These are phyloP conservation scores for Enteromius unitaeniatus DNA, from an alignment of 2,797 vertebrate genomes.

Conservation along the genomic window DNA sequence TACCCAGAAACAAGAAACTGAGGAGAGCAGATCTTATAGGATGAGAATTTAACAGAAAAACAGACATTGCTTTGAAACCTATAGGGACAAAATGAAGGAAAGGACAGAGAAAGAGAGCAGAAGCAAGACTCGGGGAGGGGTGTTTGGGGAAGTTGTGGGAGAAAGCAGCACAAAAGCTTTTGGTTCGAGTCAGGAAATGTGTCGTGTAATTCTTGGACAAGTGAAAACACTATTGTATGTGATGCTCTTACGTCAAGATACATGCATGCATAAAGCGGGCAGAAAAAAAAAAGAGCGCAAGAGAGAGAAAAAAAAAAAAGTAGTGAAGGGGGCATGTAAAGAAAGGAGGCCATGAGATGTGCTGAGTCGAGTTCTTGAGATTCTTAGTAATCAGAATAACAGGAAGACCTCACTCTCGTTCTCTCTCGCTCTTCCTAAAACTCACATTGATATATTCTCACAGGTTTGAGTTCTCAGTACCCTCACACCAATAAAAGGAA, in stretches of 20 bases:
- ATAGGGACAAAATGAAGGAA: constrained; percentile 3
- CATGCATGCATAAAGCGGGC: neutral
- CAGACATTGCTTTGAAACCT: neutral
- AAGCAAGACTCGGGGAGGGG: constrained; percentile 37
- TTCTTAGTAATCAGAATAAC: constrained; percentile 78
- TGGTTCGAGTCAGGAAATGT: constrained; percentile 72
- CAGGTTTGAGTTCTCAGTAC: constrained; percentile 47
- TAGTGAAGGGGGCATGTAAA: constrained; percentile 15
- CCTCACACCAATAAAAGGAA: constrained; percentile 53
- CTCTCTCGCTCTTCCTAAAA: constrained; percentile 42
- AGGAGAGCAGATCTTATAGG: neutral
- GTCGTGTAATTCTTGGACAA: constrained; percentile 77
- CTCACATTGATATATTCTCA: constrained; percentile 38
- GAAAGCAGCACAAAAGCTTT: constrained; percentile 69
- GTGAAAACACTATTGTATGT: constrained; percentile 57
- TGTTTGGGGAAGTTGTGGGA: constrained; percentile 68
- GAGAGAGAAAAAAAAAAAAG: neutral
- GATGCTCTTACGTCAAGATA: neutral
- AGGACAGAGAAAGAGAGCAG: constrained; percentile 25
- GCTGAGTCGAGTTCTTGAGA: constrained; percentile 78
- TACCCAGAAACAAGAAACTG: neutral
- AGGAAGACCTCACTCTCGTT: constrained; percentile 72
- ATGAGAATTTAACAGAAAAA: neutral
- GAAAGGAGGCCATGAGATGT: constrained; percentile 59
- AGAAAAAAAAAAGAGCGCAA: too few species aligned